These are phyloP conservation scores for Brassicogethes aeneus DNA, from an alignment of 2,888 invertebrate species.

Conservation along the genomic window DNA sequence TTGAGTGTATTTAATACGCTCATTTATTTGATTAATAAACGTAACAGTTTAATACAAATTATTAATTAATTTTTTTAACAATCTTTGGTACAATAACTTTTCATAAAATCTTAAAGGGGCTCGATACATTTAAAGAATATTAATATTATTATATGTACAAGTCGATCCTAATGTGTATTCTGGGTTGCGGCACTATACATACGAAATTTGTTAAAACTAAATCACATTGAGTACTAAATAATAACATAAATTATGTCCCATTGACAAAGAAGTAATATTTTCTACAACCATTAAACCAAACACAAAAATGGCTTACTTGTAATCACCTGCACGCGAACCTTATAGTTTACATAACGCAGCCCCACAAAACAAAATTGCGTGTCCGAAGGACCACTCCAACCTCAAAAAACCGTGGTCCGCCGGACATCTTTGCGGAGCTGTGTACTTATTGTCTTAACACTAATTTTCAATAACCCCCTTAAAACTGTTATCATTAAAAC, in stretches of 20 bases:
- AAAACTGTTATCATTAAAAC: constrained; percentile 14
- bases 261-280: background rate
- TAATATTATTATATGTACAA: background rate
- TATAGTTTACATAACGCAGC: too few relatives aligned
- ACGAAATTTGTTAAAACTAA: background rate
- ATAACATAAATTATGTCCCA: background rate
- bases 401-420: background rate
- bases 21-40: constrained; percentile 12
- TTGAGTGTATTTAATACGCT: constrained; percentile 20
- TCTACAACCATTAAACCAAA: background rate
- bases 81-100: constrained; percentile 27
- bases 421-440: too few relatives aligned
- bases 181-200: constrained; percentile 10
- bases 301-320: background rate
- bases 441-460: constrained; percentile 14
- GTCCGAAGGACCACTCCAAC: background rate
- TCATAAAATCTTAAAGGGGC: constrained; percentile 20
- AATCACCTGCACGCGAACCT: too few relatives aligned
- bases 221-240: background rate
- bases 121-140: background rate
- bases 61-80: constrained; percentile 21
- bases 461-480: constrained; percentile 15
- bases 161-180: constrained; percentile 7
- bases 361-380: too few relatives aligned
- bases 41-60: constrained; percentile 11